These are phyloP conservation scores for Habropoda laboriosa DNA, from an alignment of 1,140 invertebrate species.

Conservation along the genomic window DNA sequence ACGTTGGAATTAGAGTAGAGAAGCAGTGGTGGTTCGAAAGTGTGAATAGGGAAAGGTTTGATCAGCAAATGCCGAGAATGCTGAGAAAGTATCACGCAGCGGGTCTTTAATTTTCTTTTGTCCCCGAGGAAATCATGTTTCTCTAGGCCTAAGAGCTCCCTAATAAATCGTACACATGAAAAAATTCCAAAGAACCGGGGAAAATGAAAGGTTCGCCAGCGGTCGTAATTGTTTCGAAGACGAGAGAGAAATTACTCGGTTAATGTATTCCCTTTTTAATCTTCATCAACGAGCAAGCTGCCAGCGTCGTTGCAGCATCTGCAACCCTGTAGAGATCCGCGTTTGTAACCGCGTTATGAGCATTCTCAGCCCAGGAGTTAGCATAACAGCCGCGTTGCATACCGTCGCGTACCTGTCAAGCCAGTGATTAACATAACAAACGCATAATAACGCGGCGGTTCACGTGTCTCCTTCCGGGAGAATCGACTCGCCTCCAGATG, in stretches of 20 bases:
- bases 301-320: background rate
- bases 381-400: slow-evolving; percentile 54
- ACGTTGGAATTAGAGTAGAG: too few relatives aligned
- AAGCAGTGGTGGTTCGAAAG: too few relatives aligned
- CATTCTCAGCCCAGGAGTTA: slow-evolving; percentile 52
- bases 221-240: background rate
- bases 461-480: background rate
- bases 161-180: too few relatives aligned
- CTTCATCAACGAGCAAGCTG: background rate
- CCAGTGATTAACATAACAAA: slow-evolving; percentile 70
- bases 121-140: too few relatives aligned
- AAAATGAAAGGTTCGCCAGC: background rate
- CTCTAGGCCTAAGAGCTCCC: too few relatives aligned
- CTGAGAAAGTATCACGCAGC: too few relatives aligned
- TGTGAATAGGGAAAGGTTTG: too few relatives aligned
- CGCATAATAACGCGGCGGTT: slow-evolving; percentile 49
- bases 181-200: too few relatives aligned
- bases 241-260: background rate
- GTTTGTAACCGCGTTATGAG: slow-evolving; percentile 42
- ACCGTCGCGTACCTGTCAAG: slow-evolving; percentile 43
- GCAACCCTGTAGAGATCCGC: slow-evolving; percentile 3
- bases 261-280: background rate
- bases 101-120: too few relatives aligned
- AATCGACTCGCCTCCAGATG: background rate
- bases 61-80: too few relatives aligned